Conservation (phyloP, 2,888 invertebrate species). For the Poecilobothrus nobilitatus region DNA sequence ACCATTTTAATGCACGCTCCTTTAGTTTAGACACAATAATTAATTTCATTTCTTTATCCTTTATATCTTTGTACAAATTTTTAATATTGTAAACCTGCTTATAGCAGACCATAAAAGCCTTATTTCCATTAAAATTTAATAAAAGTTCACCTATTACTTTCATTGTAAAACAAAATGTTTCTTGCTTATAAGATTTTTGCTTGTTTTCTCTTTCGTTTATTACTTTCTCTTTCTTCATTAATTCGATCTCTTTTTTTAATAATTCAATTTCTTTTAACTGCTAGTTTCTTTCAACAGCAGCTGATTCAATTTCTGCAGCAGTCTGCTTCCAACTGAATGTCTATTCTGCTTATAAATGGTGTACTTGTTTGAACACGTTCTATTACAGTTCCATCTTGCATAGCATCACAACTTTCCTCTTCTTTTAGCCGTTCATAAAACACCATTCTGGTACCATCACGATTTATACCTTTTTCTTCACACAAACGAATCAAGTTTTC, state of each 20-base stretch:
- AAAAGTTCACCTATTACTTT: no score
- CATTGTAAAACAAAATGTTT: background rate
- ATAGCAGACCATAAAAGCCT: background rate
- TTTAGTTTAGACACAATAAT: no score
- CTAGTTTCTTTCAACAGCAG: background rate
- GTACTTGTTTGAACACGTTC: slow-evolving; percentile 3
- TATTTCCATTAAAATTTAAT: background rate
- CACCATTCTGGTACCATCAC: background rate
- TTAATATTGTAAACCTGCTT: background rate
- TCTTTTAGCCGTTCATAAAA: background rate
- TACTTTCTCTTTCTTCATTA: background rate
- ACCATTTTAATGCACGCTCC: no score
- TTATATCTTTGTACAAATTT: background rate
- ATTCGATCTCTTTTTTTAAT: background rate
- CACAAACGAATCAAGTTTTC: background rate
- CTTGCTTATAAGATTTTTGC: background rate
- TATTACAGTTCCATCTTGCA: background rate
- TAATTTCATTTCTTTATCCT: no score
- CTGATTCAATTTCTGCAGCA: background rate
- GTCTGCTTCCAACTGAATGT: background rate
- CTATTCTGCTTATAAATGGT: background rate
- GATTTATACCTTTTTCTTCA: background rate
- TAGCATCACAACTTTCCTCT: background rate
- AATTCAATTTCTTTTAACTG: background rate
- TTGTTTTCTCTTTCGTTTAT: background rate